Evolutionary conservation across 1,140 invertebrate genomes (phyloP), one percentile per base, ranked within the genome.

Genomic region (Drosophila sturtevanti): DNA sequence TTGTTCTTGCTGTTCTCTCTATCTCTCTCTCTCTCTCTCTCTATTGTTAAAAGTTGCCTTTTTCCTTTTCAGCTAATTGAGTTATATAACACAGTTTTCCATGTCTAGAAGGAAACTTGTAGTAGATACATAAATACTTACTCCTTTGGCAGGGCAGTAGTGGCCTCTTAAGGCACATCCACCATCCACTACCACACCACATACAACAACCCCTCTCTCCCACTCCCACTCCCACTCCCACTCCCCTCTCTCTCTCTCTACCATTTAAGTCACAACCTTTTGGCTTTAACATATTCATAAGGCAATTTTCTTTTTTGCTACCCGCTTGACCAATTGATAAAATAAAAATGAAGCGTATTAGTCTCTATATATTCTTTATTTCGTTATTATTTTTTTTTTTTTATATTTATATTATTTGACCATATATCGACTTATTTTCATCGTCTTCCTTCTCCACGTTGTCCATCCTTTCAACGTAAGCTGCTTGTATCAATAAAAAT

Each of bases 401-500:
- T 24, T 24, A 2, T 31, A 31, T 82, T 87, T 72, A 21, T 48
- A 48, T 48, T 87, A 89, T 89, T 70, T 61, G 77, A 68, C 72
- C 72, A 56, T 58, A 52, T 31, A 76, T 62, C 64, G 61, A 71
- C 68, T 77, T 81, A 81, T 76, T 64, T 58, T 59, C 41, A 48
- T 48, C 41, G 41, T 21, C 18, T 18, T 48, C 16, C 37, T n/a
- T 38, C 12, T 38, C 37, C 12, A 24, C 22, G 52, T 61, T 37
- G n/a, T 34, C 41, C 86, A 89, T 81, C 85, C 85, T 85, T 89
- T 89, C 77, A 68, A 86, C 78, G 62, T 89, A 89, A 89, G 85
- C 85, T 73, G 85, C 86, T 89, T 89, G 85, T 90, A 89, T 90
- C 85, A 89, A 89, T 89, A 89, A 89, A 89, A 89, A 89, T 89